These are phyloP conservation scores for Melospiza georgiana DNA, from an alignment of 2,113 vertebrate genomes.

Conservation along the genomic window DNA sequence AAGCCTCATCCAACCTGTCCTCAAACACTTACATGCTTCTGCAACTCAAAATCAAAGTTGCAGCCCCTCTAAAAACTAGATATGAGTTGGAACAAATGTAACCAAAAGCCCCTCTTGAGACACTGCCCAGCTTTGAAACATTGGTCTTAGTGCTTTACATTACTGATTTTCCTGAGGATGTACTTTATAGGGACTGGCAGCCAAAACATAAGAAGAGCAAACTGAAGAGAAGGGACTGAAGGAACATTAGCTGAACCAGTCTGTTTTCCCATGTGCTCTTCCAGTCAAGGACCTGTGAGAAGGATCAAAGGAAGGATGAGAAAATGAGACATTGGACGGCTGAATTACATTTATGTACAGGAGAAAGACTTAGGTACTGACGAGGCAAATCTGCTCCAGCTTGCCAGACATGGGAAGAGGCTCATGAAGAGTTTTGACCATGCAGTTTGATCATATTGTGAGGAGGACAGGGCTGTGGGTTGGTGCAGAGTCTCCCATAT, in stretches of 20 bases:
- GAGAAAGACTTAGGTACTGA: not conserved
- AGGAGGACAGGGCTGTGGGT: not conserved
- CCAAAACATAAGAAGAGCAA: not conserved
- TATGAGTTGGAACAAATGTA: not conserved
- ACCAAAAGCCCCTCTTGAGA: accelerated
- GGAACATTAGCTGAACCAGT: not conserved
- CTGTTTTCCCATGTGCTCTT: not conserved
- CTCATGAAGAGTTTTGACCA: not conserved
- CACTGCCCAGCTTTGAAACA: not conserved
- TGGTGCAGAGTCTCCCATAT: accelerated
- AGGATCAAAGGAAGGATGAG: not conserved
- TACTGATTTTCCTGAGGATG: not conserved
- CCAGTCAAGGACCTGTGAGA: not conserved
- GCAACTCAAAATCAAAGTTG: not conserved
- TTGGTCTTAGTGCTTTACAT: not conserved
- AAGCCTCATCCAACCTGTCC: not conserved
- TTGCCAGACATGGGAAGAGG: accelerated
- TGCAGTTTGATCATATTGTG: not conserved
- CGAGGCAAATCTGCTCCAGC: not conserved
- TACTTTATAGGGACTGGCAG: not conserved
- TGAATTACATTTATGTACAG: not conserved
- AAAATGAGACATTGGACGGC: not conserved
- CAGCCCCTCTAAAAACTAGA: not conserved
- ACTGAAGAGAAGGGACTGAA: not conserved
- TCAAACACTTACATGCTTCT: not conserved